Percentiles rank a stretch among this genome's conserved stretches.
Conservation (phyloP, 2,797 vertebrate species). For the Intellagama lesueurii region DNA sequence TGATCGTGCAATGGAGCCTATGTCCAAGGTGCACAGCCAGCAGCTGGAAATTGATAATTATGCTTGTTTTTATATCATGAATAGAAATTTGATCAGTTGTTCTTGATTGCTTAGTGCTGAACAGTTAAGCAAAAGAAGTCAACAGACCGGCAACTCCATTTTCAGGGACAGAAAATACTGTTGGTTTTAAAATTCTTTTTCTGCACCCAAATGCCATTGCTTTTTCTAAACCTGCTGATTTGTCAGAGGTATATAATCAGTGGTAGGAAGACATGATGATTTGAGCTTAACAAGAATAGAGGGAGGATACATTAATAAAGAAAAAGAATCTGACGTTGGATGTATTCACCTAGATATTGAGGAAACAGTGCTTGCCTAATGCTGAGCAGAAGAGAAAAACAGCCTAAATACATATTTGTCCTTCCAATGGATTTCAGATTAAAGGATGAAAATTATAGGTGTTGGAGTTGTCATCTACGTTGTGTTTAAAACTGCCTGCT, state of each 20-base stretch:
- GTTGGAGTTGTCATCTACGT: constrained; percentile 21
- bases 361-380: constrained; percentile 21
- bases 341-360: constrained; percentile 26
- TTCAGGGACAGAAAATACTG: not conserved
- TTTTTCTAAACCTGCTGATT: not conserved
- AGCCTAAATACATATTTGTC: constrained; percentile 42
- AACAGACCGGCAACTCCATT: not conserved
- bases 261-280: constrained; percentile 21
- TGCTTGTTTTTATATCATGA: no score
- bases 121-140: not conserved
- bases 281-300: not conserved
- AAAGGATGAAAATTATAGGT: constrained; percentile 51
- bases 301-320: constrained; percentile 21
- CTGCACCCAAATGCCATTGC: not conserved
- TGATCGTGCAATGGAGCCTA: no score
- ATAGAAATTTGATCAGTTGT: no score
- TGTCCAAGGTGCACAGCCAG: no score
- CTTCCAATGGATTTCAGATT: constrained; percentile 46
- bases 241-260: not conserved
- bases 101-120: not conserved
- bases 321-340: constrained; percentile 28
- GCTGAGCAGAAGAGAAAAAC: constrained; percentile 18
- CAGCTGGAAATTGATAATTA: no score
- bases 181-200: not conserved
- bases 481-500: constrained; percentile 24